Base-by-base conservation (phyloP, 2,888 invertebrate species). In the Trachelus iudaicus region DNA sequence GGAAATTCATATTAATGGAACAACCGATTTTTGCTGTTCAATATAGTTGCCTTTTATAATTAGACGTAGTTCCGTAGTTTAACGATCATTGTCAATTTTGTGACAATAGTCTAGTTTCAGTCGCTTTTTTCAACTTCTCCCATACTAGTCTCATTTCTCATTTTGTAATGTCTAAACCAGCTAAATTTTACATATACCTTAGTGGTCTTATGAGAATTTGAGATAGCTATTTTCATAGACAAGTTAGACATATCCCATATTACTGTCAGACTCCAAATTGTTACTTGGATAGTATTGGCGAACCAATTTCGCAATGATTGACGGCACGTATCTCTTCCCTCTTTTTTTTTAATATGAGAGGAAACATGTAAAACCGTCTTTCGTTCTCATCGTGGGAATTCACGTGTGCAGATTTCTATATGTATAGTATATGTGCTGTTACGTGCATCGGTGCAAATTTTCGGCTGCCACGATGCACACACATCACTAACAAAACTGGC, bases 391-490 rank as follows among this genome's bases (percentile, higher is more conserved):
- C 84, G 87, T 86, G 88, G 86, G 86, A 86, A 87, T 81, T 86
- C 84, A 88, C 89, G 89, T 89, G 89, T 85, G 88, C 87, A 86
- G 85, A 84, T 84, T 85, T 84, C 85, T 85, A 84, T 87, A 23
- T 85, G 84, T 87, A 23, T 23, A 9, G 85, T 87, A 88, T 87
- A 86, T 87, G 86, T 85, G 87, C 89, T 88, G 90, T 90, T 89
- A 88, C 86, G 88, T 85, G 87, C 88, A 90, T 90, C 90, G 90
- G 89, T 88, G 89, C 88, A 84, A 90, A 90, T 89, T 81, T 89
- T 87, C 85, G 85, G 80, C 85, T 82, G 85, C 56, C 56, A 56
- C 23, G 56, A 56, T 56, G 56, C 56, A 23, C 56, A 56, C 56
- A 56, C 56, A 23, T 23, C 56, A 9, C 56, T 56, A 56, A 56